Base-by-base conservation (phyloP, 2,888 invertebrate species). In the Epirrhoe alternata region DNA sequence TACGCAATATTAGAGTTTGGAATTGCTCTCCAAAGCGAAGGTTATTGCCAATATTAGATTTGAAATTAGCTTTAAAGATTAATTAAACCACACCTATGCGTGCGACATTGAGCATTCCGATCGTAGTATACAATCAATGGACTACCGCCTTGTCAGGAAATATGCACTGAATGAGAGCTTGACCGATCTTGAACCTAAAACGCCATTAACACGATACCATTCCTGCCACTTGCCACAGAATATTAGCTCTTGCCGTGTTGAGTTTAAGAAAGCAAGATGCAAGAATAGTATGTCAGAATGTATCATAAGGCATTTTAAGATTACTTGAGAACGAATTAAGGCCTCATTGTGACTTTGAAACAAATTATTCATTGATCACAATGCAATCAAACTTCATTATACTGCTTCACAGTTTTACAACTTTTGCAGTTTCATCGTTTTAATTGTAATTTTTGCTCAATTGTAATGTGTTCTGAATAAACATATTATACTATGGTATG, bases 21-120 rank as follows among this genome's bases (percentile, higher is more conserved):
- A 7, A 33, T 33, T 4, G 5, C 33, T 12, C 38, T 38, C 10
- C 38, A 12, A 5, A 12, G 4, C 12, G 38, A 42, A 42, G 38
- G 38, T 42, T 10, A 61, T 54, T 54, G 54, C 47, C 47, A 61
- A 61, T 49, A 49, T 47, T 57, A 49, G 14, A 57, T 57, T 47
- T 14, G n/a, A 31, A 57, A 49, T 57, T 42, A 42, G 2, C 38
- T 42, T 42, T 42, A 42, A 42, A 12, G 38, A 42, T 42, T 42
- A 42, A 12, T 42, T 12, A 14, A 58, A 17, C 38, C 51, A 51
- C 51, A 45, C 60, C 51, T n/a, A 24, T 53, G 30, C 49, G 47
- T 33, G 42, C 14, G 58, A 58, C 64, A 53, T 64, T 64, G 64
- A 38, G 53, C 10, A 63, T 63, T 63, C 57, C 56, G n/a, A n/a